Evolutionary conservation across 2,888 invertebrate genomes (phyloP), one percentile per base, ranked within the genome.

Genomic region (Tortricodes alternella): DNA sequence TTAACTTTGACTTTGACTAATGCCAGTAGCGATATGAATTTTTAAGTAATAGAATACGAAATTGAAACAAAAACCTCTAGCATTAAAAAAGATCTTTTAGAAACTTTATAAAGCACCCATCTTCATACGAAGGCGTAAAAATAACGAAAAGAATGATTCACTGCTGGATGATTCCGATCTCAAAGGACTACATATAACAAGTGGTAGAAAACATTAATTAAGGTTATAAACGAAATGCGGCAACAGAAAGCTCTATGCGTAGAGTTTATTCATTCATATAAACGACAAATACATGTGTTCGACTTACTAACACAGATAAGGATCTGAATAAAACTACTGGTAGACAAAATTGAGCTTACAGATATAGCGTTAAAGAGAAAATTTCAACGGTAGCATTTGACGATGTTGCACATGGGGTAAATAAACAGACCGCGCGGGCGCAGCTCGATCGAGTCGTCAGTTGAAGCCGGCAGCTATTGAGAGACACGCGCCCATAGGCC

Each of bases 181-280:
- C 49, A 15, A 46, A 56, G 46, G 71, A 73, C 64, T 66, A 73
- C 72, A n/a, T n/a, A n/a, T n/a, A 76, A 76, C 76, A 78, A 77
- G 71, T 67, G 71, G 63, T 75, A 73, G 71, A 80, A 80, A 83
- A 78, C 85, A 85, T 85, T 86, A 89, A 89, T 89, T 89, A 89
- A 87, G 85, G 85, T 80, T 89, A 87, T 76, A 80, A 85, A 82
- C 74, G 75, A 76, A 79, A 69, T 70, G 80, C 79, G 76, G 73
- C 78, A 76, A 78, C 87, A 82, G 78, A 89, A 89, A 88, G 87
- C 85, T 87, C 82, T 80, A 81, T 76, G 77, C 74, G 75, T 73
- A 71, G 69, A 84, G 78, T 85, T 85, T 85, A 85, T 85, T 85
- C 89, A 89, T 89, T 89, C 89, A 89, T 86, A 78, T 76, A 77